Evolutionary conservation across 2,888 invertebrate species (phyloP).

Genomic region (Lasioglossum lativentre): DNA sequence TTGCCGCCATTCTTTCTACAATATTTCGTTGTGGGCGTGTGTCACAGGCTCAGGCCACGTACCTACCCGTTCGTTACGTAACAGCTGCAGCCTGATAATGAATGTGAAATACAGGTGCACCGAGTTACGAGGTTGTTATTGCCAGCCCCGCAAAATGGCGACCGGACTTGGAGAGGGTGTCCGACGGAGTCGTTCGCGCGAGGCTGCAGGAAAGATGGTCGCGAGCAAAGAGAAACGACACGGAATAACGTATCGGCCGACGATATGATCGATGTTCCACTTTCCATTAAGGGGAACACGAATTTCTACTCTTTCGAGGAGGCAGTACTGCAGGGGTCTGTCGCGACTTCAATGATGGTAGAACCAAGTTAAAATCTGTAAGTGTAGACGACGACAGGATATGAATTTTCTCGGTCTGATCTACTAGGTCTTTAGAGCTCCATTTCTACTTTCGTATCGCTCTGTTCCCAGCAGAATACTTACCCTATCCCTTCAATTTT

Average conservation of each 20-base stretch:
- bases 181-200: slow-evolving; percentile 21
- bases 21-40: slow-evolving; percentile 50
- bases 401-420: neutral
- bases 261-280: slow-evolving; percentile 25
- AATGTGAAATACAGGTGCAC: slow-evolving; percentile 70
- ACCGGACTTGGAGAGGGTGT: slow-evolving; percentile 16
- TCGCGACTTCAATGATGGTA: neutral
- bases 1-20: slow-evolving; percentile 31
- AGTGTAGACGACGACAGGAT: neutral
- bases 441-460: neutral
- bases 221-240: neutral
- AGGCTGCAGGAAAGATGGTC: slow-evolving; percentile 22
- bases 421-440: neutral
- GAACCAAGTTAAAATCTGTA: neutral
- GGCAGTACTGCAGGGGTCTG: neutral
- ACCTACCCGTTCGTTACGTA: slow-evolving; percentile 70
- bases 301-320: slow-evolving; percentile 5
- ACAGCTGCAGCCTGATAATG: slow-evolving; percentile 75
- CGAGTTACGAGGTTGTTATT: slow-evolving; percentile 60
- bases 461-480: neutral
- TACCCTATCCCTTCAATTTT: neutral
- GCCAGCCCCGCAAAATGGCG: slow-evolving; percentile 25
- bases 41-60: slow-evolving; percentile 46
- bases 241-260: slow-evolving; percentile 34
- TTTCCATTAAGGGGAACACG: slow-evolving; percentile 9